phyloP scores from a whole-genome alignment of 2,888 invertebrate species.

The Abrostola tripartita region DNA sequence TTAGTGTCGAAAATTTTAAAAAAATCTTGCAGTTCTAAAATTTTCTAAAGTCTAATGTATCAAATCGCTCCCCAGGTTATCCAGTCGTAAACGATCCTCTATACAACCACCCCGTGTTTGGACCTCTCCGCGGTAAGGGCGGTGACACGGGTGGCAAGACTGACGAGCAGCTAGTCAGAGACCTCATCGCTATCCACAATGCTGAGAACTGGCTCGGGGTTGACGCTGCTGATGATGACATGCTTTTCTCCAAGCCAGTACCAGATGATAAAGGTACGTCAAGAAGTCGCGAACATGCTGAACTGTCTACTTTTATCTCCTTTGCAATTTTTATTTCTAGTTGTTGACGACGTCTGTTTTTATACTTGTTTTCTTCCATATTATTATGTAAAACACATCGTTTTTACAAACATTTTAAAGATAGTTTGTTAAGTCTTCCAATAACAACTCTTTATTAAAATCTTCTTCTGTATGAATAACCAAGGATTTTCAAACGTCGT shows the following conservation, averaged over 20 bases:
- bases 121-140: slow-evolving; percentile 96
- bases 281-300: neutral
- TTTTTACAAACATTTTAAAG: too few relatives aligned
- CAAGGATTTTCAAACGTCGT: too few relatives aligned
- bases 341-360: too few relatives aligned
- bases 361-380: too few relatives aligned
- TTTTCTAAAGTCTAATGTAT: neutral
- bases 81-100: slow-evolving; percentile 99
- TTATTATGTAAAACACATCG: too few relatives aligned
- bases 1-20: too few relatives aligned
- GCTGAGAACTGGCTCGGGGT: slow-evolving; percentile 98
- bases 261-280: slow-evolving; percentile 89
- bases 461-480: too few relatives aligned
- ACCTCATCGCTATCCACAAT: slow-evolving; percentile 97
- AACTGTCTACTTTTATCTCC: neutral
- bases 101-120: slow-evolving; percentile 98
- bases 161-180: slow-evolving; percentile 95
- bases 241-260: slow-evolving; percentile 93
- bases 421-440: too few relatives aligned
- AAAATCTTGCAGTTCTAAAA: too few relatives aligned
- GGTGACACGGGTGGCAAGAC: slow-evolving; percentile 96
- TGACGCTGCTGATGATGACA: slow-evolving; percentile 95
- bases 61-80: slow-evolving; percentile 89
- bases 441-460: too few relatives aligned
- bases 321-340: neutral